A percentile compares a stretch with the other conserved stretches of the same genome.
These are phyloP conservation scores for Archocentrus centrarchus DNA, from an alignment of 2,113 vertebrate species.

Conservation along the genomic window DNA sequence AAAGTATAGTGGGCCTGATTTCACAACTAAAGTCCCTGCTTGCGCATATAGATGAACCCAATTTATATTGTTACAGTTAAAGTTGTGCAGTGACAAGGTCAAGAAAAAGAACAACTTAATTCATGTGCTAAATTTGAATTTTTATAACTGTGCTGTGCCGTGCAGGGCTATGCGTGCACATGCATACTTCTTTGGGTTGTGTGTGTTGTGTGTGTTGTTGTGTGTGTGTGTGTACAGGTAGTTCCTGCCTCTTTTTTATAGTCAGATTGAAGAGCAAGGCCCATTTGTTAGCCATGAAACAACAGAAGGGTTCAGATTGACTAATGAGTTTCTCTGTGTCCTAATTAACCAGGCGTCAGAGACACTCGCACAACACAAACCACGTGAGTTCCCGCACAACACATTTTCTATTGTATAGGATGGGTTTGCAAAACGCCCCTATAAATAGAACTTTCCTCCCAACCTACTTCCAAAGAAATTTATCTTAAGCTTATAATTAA, in stretches of 20 bases:
- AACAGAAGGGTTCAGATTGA: constrained; percentile 84
- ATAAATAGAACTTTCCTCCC: constrained; percentile 84
- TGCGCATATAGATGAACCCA: constrained; percentile 71
- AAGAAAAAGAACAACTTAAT: constrained; percentile 74
- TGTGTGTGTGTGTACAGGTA: constrained; percentile 19
- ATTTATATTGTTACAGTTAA: constrained; percentile 77
- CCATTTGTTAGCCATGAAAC: constrained; percentile 82
- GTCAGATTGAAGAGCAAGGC: constrained; percentile 75
- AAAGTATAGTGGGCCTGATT: constrained; percentile 65
- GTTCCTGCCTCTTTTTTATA: constrained; percentile 74
- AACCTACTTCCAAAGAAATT: constrained; percentile 86
- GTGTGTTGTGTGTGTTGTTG: constrained; percentile 27
- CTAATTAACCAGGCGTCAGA: constrained; percentile 84
- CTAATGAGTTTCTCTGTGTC: constrained; percentile 86
- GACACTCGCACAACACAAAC: constrained; percentile 39
- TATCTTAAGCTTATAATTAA: constrained; percentile 88
- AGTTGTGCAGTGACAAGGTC: constrained; percentile 74
- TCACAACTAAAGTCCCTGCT: constrained; percentile 60
- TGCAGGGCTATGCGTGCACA: constrained; percentile 38
- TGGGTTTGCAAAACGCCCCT: constrained; percentile 80
- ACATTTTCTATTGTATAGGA: constrained; percentile 60
- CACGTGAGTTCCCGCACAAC: constrained; percentile 24
- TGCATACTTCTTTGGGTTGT: constrained; percentile 57
- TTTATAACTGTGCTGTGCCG: constrained; percentile 61
- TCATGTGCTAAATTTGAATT: constrained; percentile 76